These are phyloP conservation scores for Delphinapterus leucas DNA, from an alignment of 2,113 vertebrate species.

Conservation along the genomic window DNA sequence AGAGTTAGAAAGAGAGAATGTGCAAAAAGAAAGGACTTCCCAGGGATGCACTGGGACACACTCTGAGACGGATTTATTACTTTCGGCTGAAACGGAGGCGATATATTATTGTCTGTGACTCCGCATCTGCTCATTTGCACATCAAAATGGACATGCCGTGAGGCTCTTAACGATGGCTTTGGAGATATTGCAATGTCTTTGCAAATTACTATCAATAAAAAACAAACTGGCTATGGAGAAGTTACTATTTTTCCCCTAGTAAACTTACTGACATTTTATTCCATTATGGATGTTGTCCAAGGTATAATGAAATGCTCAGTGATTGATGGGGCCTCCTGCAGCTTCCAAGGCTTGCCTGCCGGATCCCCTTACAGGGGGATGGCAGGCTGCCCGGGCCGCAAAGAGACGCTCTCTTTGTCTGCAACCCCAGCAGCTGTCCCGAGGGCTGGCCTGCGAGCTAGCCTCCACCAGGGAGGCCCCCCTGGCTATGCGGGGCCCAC, in stretches of 20 bases:
- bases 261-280: conserved; percentile 76
- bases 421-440: conserved; percentile 32
- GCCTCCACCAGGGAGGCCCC: background rate
- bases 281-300: conserved; percentile 76
- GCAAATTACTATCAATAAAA: conserved; percentile 77
- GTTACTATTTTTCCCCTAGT: conserved; percentile 73
- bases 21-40: conserved; percentile 45
- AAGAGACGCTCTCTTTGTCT: conserved; percentile 66
- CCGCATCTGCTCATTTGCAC: conserved; percentile 70
- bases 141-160: conserved; percentile 57
- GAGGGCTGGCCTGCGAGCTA: background rate
- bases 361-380: conserved; percentile 67
- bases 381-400: conserved; percentile 56
- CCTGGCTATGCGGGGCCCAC: background rate
- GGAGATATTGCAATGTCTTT: conserved; percentile 72
- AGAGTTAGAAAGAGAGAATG: conserved; percentile 12
- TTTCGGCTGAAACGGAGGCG: conserved; percentile 50
- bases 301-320: conserved; percentile 71
- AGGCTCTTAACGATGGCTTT: conserved; percentile 65
- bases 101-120: conserved; percentile 53
- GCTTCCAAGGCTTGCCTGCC: background rate
- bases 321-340: conserved; percentile 68
- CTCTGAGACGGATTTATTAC: conserved; percentile 53
- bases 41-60: background rate
- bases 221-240: conserved; percentile 74